Base-by-base conservation (phyloP, 1,140 invertebrate genomes). In the Halesus radiatus region DNA sequence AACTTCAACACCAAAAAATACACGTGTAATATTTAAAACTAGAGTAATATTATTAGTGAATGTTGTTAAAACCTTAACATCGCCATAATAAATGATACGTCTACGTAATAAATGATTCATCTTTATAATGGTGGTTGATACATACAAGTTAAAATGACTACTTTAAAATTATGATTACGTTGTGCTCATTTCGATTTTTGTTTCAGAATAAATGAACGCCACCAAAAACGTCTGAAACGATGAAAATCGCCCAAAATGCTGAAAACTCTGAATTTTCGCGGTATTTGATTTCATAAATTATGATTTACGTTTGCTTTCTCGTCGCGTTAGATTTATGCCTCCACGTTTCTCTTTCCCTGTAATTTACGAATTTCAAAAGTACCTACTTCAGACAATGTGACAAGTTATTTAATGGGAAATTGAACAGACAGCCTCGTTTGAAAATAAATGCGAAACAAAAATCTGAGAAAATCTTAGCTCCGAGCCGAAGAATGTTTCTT, bases 261-360 rank as follows among this genome's bases (percentile, higher is more conserved):
- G 54, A 58, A 58, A 22, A 22, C 23, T 60, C n/a, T 1, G 56
- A 20, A 23, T 64, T 64, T 64, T 50, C 26, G 62, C 52, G n/a
- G 22, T 23, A 68, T 78, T 78, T 78, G 62, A 54, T 50, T 53
- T 29, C 60, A 52, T 26, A 73, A 79, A 79, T 73, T 73, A 73
- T 72, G 78, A 73, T 73, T 73, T 79, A 62, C 70, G 72, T 79
- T 79, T 79, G 78, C 68, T 74, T 73, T 62, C 68, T 70, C 78
- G 68, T 73, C 60, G 23, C 60, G 54, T 45, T 73, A 45, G 29
- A 77, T 74, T 58, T 73, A 56, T 70, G 60, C 26, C 18, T 45
- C 15, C 32, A 54, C 60, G 45, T 72, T 72, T 23, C 26, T 70
- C 66, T 45, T 52, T 20, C 37, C 20, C 16, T 72, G 68, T 72